Evolutionary conservation across 2,888 invertebrate species (phyloP), one percentile per base, ranked within the genome.

Genomic region (Micropterix aruncella): DNA sequence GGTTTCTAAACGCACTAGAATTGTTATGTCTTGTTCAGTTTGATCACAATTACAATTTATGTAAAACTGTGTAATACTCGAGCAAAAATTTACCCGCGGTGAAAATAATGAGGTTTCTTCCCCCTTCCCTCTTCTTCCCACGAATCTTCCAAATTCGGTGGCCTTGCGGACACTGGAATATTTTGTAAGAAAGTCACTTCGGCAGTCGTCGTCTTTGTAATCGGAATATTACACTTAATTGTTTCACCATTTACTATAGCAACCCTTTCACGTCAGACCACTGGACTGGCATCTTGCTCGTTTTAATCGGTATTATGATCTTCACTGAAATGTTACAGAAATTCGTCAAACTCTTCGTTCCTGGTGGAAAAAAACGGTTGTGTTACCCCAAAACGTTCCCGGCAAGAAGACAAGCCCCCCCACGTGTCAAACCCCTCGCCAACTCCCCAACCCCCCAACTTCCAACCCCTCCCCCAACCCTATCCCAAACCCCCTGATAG

Each of bases 231-330:
- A 95, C 95, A 1, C 69, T 99, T 27, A 63, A 97, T n/a, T 86
- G 99, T 59, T 97, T 96, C 1, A 94, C 99, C 52, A 55, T 90
- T 41, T 93, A 95, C 63, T 99, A 99, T 60, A 75, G 81, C 54
- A 99, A 97, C 70, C 85, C 91, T 0, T 99, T 99, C 58, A 96
- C 95, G 0, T 5, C 78, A 0, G 78, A 79, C 40, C 97, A 99
- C 60, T 94, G 95, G 91, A 56, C 88, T 37, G 96, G 96, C 3
- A 91, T 96, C 0, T 55, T 78, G 2, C 64, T 93, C 38, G 96
- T 99, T 1, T 99, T 99, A 60, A 62, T 80, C 2, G 97, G 99
- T 2, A 97, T 97, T 0, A 65, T 94, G 46, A 79, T 96, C 54
- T 97, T 96, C 58, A 88, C 92, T 0, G 92, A 94, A 60, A 57